Percentiles rank a stretch among this genome's conserved stretches.
These are phyloP conservation scores for Melanchra persicariae DNA, from an alignment of 2,888 invertebrate genomes.

Conservation along the genomic window DNA sequence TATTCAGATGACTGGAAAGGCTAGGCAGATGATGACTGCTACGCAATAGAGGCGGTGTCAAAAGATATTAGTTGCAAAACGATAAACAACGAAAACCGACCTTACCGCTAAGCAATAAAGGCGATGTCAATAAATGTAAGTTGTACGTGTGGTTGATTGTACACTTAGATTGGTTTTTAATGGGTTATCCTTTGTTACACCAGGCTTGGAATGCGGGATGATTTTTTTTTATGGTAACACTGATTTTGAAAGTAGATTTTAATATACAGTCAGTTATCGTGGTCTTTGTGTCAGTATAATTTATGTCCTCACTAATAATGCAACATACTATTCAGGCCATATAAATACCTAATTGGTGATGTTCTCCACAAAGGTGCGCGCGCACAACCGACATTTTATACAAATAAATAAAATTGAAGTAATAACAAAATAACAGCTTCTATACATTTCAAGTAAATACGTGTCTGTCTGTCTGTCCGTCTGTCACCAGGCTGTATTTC, in stretches of 20 bases:
- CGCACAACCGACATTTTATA: no score
- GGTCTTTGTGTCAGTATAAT: not conserved
- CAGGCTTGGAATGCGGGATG: constrained; percentile 24
- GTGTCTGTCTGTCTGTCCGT: no score
- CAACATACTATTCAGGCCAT: not conserved
- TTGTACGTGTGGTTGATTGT: not conserved
- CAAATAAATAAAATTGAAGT: no score
- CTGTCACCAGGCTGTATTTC: no score
- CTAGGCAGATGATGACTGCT: no score
- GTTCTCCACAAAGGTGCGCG: no score
- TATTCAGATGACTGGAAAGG: no score
- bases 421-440: no score
- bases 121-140: not conserved
- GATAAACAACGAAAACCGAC: not conserved
- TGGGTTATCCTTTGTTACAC: constrained; percentile 45
- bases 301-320: not conserved
- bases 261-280: not conserved
- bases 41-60: no score
- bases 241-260: constrained; percentile 9
- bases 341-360: no score
- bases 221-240: not conserved
- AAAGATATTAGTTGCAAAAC: not conserved
- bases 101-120: not conserved
- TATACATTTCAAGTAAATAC: no score
- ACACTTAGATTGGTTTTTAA: constrained; percentile 46